Percentiles rank a stretch among this genome's conserved stretches.
phyloP scores from a whole-genome alignment of 2,888 invertebrate genomes.

The Aricia artaxerxes region DNA sequence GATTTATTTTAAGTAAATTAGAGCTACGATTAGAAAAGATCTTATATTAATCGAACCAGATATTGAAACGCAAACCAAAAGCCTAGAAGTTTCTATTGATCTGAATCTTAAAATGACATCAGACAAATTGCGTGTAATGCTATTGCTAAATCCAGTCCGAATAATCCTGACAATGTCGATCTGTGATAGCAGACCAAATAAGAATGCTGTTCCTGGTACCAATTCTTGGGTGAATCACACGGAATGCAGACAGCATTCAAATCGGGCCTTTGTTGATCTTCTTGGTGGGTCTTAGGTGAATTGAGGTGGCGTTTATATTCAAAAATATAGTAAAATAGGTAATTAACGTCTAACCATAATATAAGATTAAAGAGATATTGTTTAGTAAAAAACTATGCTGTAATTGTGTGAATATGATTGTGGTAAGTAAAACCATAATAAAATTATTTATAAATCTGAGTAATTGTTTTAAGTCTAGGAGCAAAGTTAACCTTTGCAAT shows the following conservation, averaged over 20 bases:
- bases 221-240: conserved; percentile 21
- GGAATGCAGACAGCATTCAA: conserved; percentile 23
- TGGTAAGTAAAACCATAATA: background rate
- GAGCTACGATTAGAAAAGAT: background rate
- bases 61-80: background rate
- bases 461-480: background rate
- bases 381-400: no score
- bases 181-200: conserved; percentile 25
- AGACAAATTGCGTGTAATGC: conserved; percentile 10
- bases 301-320: background rate
- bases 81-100: conserved; percentile 5
- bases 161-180: conserved; percentile 28
- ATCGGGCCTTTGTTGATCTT: conserved; percentile 2
- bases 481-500: background rate
- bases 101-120: background rate
- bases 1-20: background rate
- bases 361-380: background rate
- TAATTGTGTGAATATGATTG: background rate
- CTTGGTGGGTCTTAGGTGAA: background rate
- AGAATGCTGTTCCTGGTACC: conserved; percentile 27
- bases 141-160: conserved; percentile 26
- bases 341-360: background rate
- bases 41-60: background rate
- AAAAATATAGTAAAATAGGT: background rate
- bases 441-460: background rate